Evolutionary conservation across 2,888 invertebrate genomes (phyloP).

Genomic region (Erannis defoliaria): DNA sequence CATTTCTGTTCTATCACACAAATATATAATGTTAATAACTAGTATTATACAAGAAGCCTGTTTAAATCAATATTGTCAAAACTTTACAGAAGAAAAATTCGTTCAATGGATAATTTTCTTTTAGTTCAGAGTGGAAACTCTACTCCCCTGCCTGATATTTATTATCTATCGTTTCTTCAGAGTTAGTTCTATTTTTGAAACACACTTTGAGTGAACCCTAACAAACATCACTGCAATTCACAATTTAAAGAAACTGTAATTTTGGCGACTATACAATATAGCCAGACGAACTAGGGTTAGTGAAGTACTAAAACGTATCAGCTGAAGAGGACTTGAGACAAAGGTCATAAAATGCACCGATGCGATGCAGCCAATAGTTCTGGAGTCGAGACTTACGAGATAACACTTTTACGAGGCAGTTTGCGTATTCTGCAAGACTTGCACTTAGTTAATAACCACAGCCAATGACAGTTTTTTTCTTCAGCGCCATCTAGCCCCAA

Average conservation of each 20-base stretch:
- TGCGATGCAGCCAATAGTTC: slow-evolving; percentile 15
- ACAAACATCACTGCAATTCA: background rate
- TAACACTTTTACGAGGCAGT: slow-evolving; percentile 7
- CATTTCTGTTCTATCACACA: too few species aligned
- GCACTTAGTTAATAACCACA: slow-evolving; percentile 6
- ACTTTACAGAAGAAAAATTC: too few species aligned
- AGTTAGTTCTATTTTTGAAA: too few species aligned
- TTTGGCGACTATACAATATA: background rate
- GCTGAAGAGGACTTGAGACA: slow-evolving; percentile 5
- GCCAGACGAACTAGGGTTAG: background rate
- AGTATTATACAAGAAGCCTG: too few species aligned
- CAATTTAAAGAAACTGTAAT: background rate
- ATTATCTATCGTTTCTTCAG: too few species aligned
- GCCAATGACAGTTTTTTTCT: background rate
- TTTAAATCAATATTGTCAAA: too few species aligned
- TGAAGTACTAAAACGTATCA: slow-evolving; percentile 6
- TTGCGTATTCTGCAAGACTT: background rate
- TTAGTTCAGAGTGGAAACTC: too few species aligned
- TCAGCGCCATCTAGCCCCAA: background rate
- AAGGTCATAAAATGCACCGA: slow-evolving; percentile 28
- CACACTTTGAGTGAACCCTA: too few species aligned
- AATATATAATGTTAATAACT: too few species aligned
- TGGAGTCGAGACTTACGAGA: slow-evolving; percentile 10
- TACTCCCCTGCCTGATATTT: too few species aligned
- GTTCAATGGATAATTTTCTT: too few species aligned